Evolutionary conservation across 2,797 vertebrate species (phyloP), one percentile per base, ranked within the genome.

Genomic region (Schizopygopsis pylzovi): DNA sequence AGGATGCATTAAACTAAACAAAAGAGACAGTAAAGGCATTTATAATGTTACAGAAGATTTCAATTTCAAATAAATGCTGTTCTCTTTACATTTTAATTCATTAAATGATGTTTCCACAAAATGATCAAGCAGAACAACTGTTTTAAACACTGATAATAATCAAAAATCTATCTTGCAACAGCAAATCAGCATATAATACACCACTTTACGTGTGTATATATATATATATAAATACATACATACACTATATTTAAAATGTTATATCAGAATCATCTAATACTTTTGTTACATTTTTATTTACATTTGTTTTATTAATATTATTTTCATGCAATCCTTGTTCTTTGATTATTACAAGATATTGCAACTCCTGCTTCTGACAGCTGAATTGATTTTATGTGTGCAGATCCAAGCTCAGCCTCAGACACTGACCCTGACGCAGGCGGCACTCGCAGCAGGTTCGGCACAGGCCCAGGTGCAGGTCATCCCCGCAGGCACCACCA

Each of bases 401-500:
- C 86, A 94, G 93, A 95, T 97, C 80, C 97, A 97, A 90, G 92
- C 93, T 37, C 96, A 96, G 78, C 91, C 96, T n/a, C 97, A 98
- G 91, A 96, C 97, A 0, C 96, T 98, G 90, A 95, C 97, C 0
- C 92, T 98, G 90, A 96, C 97, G 67, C 97, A 97, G 93, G 92
- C 95, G 0, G 63, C 94, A 0, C 92, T 96, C 0, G 91, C 95
- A 0, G 93, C 92, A 59, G 81, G 93, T 1, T 93, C 96, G 0
- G 92, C 95, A 4, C 78, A 80, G 1, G 92, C 96, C 85, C 97
- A 97, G 91, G 95, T 98, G 67, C 97, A 98, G 93, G 96, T 97
- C 93, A 96, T 98, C 83, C 90, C 97, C 0, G 90, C 96, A 0
- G 96, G 95, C 47, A 92, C 96, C 0, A 88, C 95, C 0, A 89